phyloP scores from a whole-genome alignment of 2,797 vertebrate genomes.

The Pangasius mekongensis region DNA sequence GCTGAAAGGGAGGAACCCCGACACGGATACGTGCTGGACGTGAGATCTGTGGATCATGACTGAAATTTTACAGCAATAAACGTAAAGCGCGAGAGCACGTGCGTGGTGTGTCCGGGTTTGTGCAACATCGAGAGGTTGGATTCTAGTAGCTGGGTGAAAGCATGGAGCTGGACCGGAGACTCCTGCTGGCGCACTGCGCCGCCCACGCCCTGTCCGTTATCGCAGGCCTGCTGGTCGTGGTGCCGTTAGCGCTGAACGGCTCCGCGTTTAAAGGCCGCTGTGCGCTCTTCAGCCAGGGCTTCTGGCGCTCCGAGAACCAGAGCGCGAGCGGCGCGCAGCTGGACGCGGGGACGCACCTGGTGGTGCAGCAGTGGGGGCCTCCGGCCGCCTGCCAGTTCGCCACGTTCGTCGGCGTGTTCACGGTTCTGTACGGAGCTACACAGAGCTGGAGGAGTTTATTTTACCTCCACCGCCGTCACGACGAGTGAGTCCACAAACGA shows the following conservation, averaged over 20 bases:
- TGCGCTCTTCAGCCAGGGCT: constrained; percentile 77
- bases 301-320: constrained; percentile 73
- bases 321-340: constrained; percentile 54
- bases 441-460: constrained; percentile 81
- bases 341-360: constrained; percentile 64
- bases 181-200: constrained; percentile 77
- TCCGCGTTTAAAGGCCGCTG: constrained; percentile 82
- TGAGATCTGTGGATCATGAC: not conserved
- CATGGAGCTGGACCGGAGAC: constrained; percentile 79
- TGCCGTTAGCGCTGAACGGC: constrained; percentile 80
- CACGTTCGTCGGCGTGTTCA: constrained; percentile 81
- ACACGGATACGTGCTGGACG: not conserved
- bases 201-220: constrained; percentile 74
- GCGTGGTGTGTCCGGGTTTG: not conserved
- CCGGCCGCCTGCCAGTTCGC: constrained; percentile 78
- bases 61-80: not conserved
- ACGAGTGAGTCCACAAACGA: constrained; percentile 73
- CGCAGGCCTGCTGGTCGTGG: constrained; percentile 76
- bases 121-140: not conserved
- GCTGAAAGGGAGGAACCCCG: constrained; percentile 12
- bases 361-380: constrained; percentile 80
- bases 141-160: not conserved
- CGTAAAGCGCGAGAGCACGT: not conserved
- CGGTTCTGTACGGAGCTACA: constrained; percentile 79
- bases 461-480: constrained; percentile 79